Conservation (phyloP, 2,888 invertebrate species). For the Hartigia nigra region DNA sequence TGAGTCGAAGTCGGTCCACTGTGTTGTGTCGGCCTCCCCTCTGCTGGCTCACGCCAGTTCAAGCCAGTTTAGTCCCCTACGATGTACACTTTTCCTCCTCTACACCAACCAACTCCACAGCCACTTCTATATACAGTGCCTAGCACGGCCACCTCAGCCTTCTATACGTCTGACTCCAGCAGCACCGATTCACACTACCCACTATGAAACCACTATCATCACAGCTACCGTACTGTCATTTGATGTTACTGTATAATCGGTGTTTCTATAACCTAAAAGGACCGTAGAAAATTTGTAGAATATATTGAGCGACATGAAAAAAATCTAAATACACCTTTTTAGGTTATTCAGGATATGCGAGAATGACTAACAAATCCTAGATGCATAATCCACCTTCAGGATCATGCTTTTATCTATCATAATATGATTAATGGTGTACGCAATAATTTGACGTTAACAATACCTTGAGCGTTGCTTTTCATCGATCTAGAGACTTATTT, state of each 20-base stretch:
- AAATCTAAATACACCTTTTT: neutral
- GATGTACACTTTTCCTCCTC: conserved; percentile 14
- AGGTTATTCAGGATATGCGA: neutral
- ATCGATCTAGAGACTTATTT: neutral
- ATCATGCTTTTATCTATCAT: neutral
- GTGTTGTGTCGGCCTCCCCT: conserved; percentile 29
- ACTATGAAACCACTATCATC: neutral
- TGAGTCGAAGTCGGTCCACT: conserved; percentile 9
- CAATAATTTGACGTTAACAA: neutral
- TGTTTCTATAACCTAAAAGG: neutral
- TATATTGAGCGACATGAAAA: neutral
- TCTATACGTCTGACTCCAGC: neutral
- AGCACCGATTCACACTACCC: neutral
- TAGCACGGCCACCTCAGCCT: neutral
- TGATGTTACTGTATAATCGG: neutral
- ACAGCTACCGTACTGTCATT: neutral
- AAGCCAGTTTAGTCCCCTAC: conserved; percentile 51
- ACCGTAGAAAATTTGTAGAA: neutral
- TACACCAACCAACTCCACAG: conserved; percentile 6
- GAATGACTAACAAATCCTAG: neutral
- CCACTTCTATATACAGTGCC: neutral
- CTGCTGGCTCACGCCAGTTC: conserved; percentile 55
- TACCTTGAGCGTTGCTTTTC: neutral
- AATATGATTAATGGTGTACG: neutral
- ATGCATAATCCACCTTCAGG: neutral